phyloP scores from a whole-genome alignment of 2,888 invertebrate species.

The Latheticus oryzae region DNA sequence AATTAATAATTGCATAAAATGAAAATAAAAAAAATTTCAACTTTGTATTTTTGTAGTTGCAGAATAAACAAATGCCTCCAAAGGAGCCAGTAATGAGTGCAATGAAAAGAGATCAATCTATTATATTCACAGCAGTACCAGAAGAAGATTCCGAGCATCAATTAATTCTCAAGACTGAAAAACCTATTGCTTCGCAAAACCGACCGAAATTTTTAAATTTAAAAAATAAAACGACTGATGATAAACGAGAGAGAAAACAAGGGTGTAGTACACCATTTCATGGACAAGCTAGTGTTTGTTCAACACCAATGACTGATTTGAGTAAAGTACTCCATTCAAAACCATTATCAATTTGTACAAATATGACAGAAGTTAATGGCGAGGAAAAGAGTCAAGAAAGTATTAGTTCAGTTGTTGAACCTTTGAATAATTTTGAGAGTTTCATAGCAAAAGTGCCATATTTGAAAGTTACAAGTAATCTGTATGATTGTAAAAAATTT shows the following conservation, averaged over 20 bases:
- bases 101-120: constrained; percentile 83
- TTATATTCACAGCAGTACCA: constrained; percentile 85
- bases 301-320: constrained; percentile 80
- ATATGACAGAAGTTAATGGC: constrained; percentile 51
- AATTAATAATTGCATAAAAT: too few species aligned
- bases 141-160: constrained; percentile 73
- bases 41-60: constrained; percentile 17
- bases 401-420: constrained; percentile 41
- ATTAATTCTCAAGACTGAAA: constrained; percentile 43
- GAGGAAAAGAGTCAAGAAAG: constrained; percentile 37
- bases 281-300: constrained; percentile 80
- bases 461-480: constrained; percentile 46
- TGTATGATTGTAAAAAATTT: constrained; percentile 57
- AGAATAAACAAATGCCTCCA: constrained; percentile 21
- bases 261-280: constrained; percentile 66
- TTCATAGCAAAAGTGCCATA: constrained; percentile 34
- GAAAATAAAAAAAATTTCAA: too few species aligned
- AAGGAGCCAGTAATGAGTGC: constrained; percentile 65
- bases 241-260: constrained; percentile 45
- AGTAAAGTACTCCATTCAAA: constrained; percentile 77
- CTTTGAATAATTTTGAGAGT: constrained; percentile 22
- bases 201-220: constrained; percentile 64
- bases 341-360: constrained; percentile 79
- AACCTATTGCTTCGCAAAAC: constrained; percentile 43
- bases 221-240: constrained; percentile 58